Evolutionary conservation across 2,888 invertebrate species (phyloP), one percentile per base, ranked within the genome.

Genomic region (Brachypalpus laphriformis): DNA sequence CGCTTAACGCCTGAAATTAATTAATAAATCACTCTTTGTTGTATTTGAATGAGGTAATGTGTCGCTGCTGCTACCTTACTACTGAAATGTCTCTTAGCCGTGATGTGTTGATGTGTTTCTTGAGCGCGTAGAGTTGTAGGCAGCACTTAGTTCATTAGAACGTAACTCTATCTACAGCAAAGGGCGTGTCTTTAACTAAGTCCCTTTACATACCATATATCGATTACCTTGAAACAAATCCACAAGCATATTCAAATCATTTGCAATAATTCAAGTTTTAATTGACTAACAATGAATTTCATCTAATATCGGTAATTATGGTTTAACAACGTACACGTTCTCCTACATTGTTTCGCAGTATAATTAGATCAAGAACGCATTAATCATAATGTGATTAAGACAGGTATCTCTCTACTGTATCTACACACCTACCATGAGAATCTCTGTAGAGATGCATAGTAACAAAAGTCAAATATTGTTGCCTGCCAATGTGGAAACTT

Each of bases 301-400:
- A 66, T 70, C 61, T 63, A 54, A 72, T 74, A 78, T 37, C 47
- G 74, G 42, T 68, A 74, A 83, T 83, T 78, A 74, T 14, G 68
- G 25, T 63, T 71, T 78, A 57, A 66, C 49, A 14, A 28, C 25
- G 51, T 37, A n/a, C 16, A n/a, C 16, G 18, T 22, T 40, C 82
- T 51, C 56, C 49, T 40, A 70, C 78, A 80, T 80, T 78, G 74
- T 83, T 80, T 75, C 57, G 28, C 14, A 68, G 78, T 78, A 78
- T 78, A 83, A 83, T 83, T 83, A 78, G 83, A 78, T 83, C 56
- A 78, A 68, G 74, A 74, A 65, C 63, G 68, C 72, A 83, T 83
- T 83, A 83, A 78, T 83, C 83, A 83, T 83, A 74, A 78, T 74
- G 49, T 65, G 63, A 74, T 83, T 78, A 78, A 74, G 34, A 25